These are phyloP conservation scores for Lacanobia oleracea DNA, from an alignment of 2,888 invertebrate species.

Conservation along the genomic window DNA sequence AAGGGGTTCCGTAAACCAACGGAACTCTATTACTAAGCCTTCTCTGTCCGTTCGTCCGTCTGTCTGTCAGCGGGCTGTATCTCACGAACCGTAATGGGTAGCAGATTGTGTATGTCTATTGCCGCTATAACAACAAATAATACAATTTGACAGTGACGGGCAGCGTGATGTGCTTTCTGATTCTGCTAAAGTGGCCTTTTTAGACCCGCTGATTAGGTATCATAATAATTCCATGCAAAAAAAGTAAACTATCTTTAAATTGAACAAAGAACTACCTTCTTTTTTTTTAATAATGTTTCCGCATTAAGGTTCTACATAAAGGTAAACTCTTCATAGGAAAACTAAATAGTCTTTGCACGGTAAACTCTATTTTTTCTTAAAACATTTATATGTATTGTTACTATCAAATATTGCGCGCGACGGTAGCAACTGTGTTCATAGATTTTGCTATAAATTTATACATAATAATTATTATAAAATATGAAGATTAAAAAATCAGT, in stretches of 20 bases:
- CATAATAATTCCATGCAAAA: constrained; percentile 40
- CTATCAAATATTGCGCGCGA: constrained; percentile 62
- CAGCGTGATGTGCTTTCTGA: too few relatives aligned
- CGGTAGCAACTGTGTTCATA: constrained; percentile 30
- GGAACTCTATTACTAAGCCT: too few relatives aligned
- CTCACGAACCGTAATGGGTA: too few relatives aligned
- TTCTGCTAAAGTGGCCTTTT: too few relatives aligned
- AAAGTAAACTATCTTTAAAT: constrained; percentile 23
- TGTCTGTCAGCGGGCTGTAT: too few relatives aligned
- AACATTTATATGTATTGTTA: constrained; percentile 59
- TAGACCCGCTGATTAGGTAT: constrained; percentile 24
- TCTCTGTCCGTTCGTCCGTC: too few relatives aligned
- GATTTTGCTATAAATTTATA: background rate
- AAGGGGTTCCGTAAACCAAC: too few relatives aligned
- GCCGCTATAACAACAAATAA: too few relatives aligned
- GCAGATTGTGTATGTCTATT: too few relatives aligned
- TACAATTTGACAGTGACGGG: too few relatives aligned
- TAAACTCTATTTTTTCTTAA: constrained; percentile 50
- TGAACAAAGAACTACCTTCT: constrained; percentile 14
- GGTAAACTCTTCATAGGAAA: constrained; percentile 20
- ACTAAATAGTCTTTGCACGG: constrained; percentile 45
- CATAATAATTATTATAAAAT: background rate
- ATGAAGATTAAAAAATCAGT: too few relatives aligned
- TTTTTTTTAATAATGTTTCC: background rate
- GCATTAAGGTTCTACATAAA: background rate